These are phyloP conservation scores for Callyntrura guangdongensis DNA, from an alignment of 2,888 invertebrate genomes.

Conservation along the genomic window DNA sequence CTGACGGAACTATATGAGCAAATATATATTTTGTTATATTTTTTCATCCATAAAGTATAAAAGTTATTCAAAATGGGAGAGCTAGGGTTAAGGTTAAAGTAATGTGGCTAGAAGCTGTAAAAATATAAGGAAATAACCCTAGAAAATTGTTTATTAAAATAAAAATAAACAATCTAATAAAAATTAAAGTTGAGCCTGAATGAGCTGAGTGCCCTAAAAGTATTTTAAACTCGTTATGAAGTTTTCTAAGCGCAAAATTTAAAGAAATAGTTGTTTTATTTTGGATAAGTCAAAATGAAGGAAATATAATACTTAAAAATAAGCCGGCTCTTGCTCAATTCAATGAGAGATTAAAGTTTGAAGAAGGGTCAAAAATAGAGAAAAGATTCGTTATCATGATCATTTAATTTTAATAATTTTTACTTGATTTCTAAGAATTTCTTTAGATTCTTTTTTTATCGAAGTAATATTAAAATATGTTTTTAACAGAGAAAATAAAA, in stretches of 20 bases:
- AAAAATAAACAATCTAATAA: slow-evolving; percentile 88
- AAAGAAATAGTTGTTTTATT: slow-evolving; percentile 87
- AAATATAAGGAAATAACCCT: slow-evolving; percentile 91
- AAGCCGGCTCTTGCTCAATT: slow-evolving; percentile 89
- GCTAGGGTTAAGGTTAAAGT: slow-evolving; percentile 88
- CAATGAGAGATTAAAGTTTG: slow-evolving; percentile 87
- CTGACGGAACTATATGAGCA: slow-evolving; percentile 90
- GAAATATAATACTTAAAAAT: slow-evolving; percentile 87
- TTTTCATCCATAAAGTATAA: slow-evolving; percentile 88
- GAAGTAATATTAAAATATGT: slow-evolving; percentile 86
- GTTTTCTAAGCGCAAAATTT: slow-evolving; percentile 87
- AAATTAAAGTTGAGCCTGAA: slow-evolving; percentile 88
- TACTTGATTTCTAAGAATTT: slow-evolving; percentile 82
- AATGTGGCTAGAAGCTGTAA: slow-evolving; percentile 90
- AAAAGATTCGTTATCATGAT: slow-evolving; percentile 91
- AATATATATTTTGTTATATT: slow-evolving; percentile 89
- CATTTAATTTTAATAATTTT: slow-evolving; percentile 85
- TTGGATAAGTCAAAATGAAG: slow-evolving; percentile 88
- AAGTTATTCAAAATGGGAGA: slow-evolving; percentile 89
- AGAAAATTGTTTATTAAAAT: slow-evolving; percentile 90
- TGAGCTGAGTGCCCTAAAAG: slow-evolving; percentile 87
- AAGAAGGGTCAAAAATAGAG: slow-evolving; percentile 90
- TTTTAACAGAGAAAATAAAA: slow-evolving; percentile 88
- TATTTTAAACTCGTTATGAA: slow-evolving; percentile 89
- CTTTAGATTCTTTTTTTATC: slow-evolving; percentile 83